Base-by-base conservation (phyloP, 2,113 vertebrate genomes). In the Raja brachyura region DNA sequence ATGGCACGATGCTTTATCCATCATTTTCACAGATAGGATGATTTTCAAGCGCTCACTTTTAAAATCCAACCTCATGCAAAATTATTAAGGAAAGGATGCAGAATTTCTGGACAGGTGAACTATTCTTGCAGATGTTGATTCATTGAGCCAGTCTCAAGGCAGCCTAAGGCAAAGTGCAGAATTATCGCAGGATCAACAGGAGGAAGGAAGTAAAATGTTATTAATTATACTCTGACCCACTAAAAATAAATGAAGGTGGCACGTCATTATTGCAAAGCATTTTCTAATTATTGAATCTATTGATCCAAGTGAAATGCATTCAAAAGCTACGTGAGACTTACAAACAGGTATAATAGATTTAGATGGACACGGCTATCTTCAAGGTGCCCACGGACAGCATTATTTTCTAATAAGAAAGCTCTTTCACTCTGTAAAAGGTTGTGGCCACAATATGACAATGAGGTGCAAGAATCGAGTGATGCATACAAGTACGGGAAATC, bases 161-260 rank as follows among this genome's bases (percentile, higher is more conserved):
- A 48, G 88, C 88, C 88, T 86, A 28, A 70, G 20, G 33, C 66
- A 39, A 70, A 39, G n/a, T 8, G 66, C 25, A 92, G 88, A 13
- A 39, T 33, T 92, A 70, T 48, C 88, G 39, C 88, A 92, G 73
- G 66, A 92, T 25, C 66, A 92, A 20, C 66, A 25, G 31, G 54
- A 92, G 88, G 88, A 92, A 73, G 88, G 66, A 70, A 86, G 56
- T 63, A 86, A 86, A 86, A 61, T 1, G 56, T 61, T 86, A 63
- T 11, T 81, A 25, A 85, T 13, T 85, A 59, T 61, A 86, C 56
- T 86, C 83, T 86, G 83, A 86, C 25, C 56, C 56, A 63, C 56
- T 86, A 59, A 63, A 86, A 13, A 56, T 28, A 86, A 85, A 85
- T n/a, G 54, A 61, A 85, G 9, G 10, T 61, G 22, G 25, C 56